phyloP scores from a whole-genome alignment of 1,140 invertebrate species.

The Lordiphosa mommai region DNA sequence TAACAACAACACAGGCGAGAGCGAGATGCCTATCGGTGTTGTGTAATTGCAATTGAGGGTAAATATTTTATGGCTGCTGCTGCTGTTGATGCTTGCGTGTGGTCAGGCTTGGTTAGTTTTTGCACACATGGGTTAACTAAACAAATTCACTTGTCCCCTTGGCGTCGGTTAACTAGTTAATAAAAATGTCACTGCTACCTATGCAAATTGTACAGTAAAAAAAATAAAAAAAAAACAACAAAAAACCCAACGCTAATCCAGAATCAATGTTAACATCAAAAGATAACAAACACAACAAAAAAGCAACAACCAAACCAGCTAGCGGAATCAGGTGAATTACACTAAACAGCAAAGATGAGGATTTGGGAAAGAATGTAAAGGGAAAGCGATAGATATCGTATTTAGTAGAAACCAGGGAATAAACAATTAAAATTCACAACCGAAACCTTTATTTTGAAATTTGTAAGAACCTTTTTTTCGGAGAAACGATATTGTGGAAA shows the following conservation, averaged over 20 bases:
- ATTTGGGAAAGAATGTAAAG: neutral
- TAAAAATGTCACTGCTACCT: conserved; percentile 65
- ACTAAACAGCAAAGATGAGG: conserved; percentile 11
- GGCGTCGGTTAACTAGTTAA: conserved; percentile 57
- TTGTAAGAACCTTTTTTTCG: too few relatives aligned
- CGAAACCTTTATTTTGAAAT: too few relatives aligned
- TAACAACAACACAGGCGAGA: conserved; percentile 22
- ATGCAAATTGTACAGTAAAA: conserved; percentile 55
- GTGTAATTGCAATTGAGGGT: conserved; percentile 73
- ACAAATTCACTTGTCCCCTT: conserved; percentile 28
- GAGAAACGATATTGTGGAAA: too few relatives aligned
- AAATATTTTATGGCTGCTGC: conserved; percentile 59
- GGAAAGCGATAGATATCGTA: too few relatives aligned
- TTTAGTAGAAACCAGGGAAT: too few relatives aligned
- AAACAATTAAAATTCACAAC: too few relatives aligned
- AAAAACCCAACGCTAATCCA: conserved; percentile 41
- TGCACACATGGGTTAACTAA: conserved; percentile 16
- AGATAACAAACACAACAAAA: conserved; percentile 22
- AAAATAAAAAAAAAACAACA: conserved; percentile 9
- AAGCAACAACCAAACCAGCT: conserved; percentile 17
- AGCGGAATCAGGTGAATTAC: conserved; percentile 57
- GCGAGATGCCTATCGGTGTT: conserved; percentile 73
- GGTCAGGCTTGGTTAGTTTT: conserved; percentile 61
- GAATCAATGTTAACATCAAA: conserved; percentile 64
- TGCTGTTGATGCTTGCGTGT: conserved; percentile 29